These are phyloP conservation scores for Climacteris rufus DNA, from an alignment of 2,113 vertebrate species.

Conservation along the genomic window DNA sequence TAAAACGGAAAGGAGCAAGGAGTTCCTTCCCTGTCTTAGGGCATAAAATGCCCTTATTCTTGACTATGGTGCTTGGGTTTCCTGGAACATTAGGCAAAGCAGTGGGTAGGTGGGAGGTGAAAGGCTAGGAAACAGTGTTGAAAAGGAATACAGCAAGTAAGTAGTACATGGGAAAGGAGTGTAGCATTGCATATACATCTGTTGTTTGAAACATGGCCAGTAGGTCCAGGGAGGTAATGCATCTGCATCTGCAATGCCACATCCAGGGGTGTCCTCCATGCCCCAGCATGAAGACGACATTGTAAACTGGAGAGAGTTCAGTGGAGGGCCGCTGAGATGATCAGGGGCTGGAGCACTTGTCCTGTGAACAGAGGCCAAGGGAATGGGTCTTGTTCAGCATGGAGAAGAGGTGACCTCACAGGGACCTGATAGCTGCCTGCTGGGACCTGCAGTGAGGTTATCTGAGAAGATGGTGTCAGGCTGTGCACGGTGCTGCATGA, in stretches of 20 bases:
- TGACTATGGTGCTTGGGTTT: background rate
- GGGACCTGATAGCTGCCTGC: background rate
- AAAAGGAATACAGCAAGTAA: background rate
- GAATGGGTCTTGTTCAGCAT: background rate
- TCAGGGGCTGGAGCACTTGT: background rate
- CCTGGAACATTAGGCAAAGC: background rate
- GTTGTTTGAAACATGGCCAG: background rate
- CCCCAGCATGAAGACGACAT: background rate
- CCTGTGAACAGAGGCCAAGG: background rate
- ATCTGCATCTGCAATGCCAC: background rate
- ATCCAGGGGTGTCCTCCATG: background rate
- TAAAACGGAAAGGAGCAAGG: background rate
- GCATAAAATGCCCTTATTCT: background rate
- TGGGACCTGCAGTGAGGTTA: background rate
- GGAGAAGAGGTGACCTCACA: background rate
- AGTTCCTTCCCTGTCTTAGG: background rate
- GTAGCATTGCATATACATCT: background rate
- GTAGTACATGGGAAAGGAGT: background rate
- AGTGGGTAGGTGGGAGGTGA: background rate
- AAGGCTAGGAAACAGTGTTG: background rate
- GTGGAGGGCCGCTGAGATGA: background rate
- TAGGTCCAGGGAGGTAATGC: background rate
- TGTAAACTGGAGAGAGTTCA: background rate
- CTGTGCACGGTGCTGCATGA: background rate
- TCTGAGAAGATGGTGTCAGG: background rate